Percentiles rank a stretch among this genome's conserved stretches.
These are phyloP conservation scores for Halichoeres trimaculatus DNA, from an alignment of 2,113 vertebrate genomes.

Conservation along the genomic window DNA sequence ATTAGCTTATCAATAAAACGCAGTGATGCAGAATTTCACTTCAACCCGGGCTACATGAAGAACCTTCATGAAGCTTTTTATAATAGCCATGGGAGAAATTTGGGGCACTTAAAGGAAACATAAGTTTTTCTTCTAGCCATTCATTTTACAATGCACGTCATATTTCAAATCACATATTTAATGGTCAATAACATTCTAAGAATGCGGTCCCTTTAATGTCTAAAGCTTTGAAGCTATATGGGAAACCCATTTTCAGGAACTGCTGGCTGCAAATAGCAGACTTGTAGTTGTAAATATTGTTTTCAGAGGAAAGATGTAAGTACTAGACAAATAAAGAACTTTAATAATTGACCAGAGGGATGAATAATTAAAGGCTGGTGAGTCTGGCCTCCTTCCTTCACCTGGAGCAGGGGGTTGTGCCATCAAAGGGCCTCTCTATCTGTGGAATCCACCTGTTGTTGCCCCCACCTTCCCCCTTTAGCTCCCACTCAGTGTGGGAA, in stretches of 20 bases:
- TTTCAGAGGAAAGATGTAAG: neutral
- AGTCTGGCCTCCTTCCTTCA: slow-evolving; percentile 15
- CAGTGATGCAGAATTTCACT: too few species aligned
- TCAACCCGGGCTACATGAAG: too few species aligned
- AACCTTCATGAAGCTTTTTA: too few species aligned
- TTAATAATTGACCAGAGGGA: slow-evolving; percentile 37
- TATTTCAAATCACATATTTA: too few species aligned
- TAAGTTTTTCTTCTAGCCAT: too few species aligned
- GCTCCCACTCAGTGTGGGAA: slow-evolving; percentile 50
- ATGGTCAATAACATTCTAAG: neutral
- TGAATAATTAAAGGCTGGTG: slow-evolving; percentile 31
- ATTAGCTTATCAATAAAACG: too few species aligned
- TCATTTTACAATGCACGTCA: too few species aligned
- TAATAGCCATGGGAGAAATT: too few species aligned
- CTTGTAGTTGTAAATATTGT: neutral
- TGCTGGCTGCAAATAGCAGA: neutral
- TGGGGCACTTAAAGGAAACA: too few species aligned
- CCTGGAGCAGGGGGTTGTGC: slow-evolving; percentile 9
- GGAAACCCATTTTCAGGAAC: neutral
- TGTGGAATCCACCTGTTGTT: slow-evolving; percentile 49
- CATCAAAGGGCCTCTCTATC: slow-evolving; percentile 25
- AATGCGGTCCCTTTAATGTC: too few species aligned
- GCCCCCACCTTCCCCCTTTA: neutral
- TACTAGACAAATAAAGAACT: neutral
- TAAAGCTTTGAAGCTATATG: neutral